These are phyloP conservation scores for Lindbergichthys nudifrons DNA, from an alignment of 2,797 vertebrate species.

Conservation along the genomic window DNA sequence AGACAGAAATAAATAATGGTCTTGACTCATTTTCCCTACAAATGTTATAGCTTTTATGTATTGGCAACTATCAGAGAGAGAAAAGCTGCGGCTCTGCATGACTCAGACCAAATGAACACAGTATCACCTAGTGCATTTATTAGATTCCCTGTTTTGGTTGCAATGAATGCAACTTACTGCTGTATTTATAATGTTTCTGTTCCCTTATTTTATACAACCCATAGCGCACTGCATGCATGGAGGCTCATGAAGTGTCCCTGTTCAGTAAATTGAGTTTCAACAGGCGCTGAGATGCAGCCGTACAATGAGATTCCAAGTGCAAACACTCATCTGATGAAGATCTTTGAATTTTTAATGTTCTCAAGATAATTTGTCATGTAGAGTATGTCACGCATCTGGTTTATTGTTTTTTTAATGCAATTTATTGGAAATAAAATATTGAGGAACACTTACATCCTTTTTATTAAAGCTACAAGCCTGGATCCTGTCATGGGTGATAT, in stretches of 20 bases:
- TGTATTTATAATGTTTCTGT: slow-evolving; percentile 39
- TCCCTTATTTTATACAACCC: slow-evolving; percentile 22
- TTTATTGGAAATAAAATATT: slow-evolving; percentile 36
- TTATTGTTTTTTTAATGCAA: slow-evolving; percentile 45
- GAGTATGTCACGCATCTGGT: slow-evolving; percentile 45
- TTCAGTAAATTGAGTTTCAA: slow-evolving; percentile 64
- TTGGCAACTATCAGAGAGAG: slow-evolving; percentile 9
- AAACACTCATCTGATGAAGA: slow-evolving; percentile 59
- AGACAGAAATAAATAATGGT: slow-evolving; percentile 15
- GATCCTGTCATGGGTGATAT: slow-evolving; percentile 54
- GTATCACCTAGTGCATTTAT: slow-evolving; percentile 35
- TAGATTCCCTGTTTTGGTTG: slow-evolving; percentile 28
- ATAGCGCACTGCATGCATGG: slow-evolving; percentile 27
- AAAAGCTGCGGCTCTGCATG: slow-evolving; percentile 2
- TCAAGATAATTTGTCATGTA: slow-evolving; percentile 40
- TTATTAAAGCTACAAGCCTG: slow-evolving; percentile 51
- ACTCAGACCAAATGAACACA: slow-evolving; percentile 22
- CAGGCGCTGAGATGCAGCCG: slow-evolving; percentile 39
- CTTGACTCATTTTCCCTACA: slow-evolving; percentile 31
- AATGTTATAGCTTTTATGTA: slow-evolving; percentile 29
- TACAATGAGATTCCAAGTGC: slow-evolving; percentile 51
- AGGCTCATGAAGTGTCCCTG: slow-evolving; percentile 39
- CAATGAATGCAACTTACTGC: slow-evolving; percentile 28
- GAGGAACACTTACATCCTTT: slow-evolving; percentile 33
- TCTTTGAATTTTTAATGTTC: slow-evolving; percentile 60